phyloP scores from a whole-genome alignment of 2,113 vertebrate species.

The Calonectris borealis region DNA sequence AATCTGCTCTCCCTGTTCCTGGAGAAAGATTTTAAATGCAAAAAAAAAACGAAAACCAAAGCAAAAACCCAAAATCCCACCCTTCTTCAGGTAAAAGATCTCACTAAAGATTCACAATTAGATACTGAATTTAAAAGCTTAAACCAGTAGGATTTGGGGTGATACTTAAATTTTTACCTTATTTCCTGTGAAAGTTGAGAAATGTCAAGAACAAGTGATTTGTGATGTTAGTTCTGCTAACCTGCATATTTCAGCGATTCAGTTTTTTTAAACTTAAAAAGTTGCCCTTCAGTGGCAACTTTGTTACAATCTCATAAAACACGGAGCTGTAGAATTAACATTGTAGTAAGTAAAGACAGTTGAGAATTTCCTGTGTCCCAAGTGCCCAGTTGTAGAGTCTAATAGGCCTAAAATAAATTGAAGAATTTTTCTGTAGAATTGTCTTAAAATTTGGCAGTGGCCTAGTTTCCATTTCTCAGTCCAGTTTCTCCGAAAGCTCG shows the following conservation, averaged over 20 bases:
- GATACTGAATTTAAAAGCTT: not conserved
- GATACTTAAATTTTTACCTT: not conserved
- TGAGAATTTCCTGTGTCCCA: not conserved
- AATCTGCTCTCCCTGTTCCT: not conserved
- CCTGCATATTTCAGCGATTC: not conserved
- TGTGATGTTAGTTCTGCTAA: not conserved
- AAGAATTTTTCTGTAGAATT: not conserved
- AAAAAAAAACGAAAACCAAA: not conserved
- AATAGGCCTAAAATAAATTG: not conserved
- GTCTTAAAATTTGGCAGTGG: not conserved
- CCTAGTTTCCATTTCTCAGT: not conserved
- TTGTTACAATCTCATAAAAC: not conserved
- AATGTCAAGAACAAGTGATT: not conserved
- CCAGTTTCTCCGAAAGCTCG: fast-evolving
- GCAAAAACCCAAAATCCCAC: not conserved
- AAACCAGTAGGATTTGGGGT: not conserved
- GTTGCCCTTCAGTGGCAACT: not conserved
- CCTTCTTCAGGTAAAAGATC: not conserved
- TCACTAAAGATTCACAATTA: not conserved
- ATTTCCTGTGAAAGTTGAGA: not conserved
- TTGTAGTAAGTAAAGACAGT: not conserved
- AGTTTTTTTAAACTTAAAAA: not conserved
- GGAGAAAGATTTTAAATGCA: not conserved
- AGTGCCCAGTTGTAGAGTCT: not conserved
- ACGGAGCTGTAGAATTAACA: not conserved